Base-by-base conservation (phyloP, 2,888 invertebrate species). In the Drosophila kanekoi region DNA sequence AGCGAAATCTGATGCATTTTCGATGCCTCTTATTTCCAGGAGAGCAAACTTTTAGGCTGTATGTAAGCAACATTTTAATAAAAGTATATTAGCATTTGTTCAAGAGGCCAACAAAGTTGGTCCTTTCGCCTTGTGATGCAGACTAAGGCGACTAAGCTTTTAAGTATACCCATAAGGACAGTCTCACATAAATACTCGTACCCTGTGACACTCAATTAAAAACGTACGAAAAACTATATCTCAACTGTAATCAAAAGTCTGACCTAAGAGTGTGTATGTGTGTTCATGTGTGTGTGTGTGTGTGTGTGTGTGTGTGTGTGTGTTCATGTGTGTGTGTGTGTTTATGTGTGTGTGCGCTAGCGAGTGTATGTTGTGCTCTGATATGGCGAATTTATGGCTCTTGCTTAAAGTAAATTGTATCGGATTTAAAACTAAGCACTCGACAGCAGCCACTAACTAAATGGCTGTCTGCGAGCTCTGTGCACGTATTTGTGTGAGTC, bases 361-460 rank as follows among this genome's bases (percentile, higher is more conserved):
- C 32, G 52, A 35, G 40, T 53, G 28, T 60, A 51, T 44, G 62
- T 16, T 23, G 44, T 28, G 45, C 33, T 52, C 40, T 41, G 80
- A 70, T 73, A 70, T 59, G 48, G 45, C 33, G 51, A 81, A 76
- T 81, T 72, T 85, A 82, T 79, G 73, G 54, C 32, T 48, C 38
- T 65, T 56, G 71, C 77, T 86, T 86, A 63, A 83, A 82, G 65
- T 77, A 79, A 79, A 86, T 86, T 82, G 83, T 79, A 71, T 72
- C 66, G 75, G 81, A 80, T 63, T 81, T 81, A 78, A 75, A 64
- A 72, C 75, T 72, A 68, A 68, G 87, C 77, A 67, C 83, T 77
- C 68, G 28, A 57, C 62, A 64, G 58, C 66, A 73, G 63, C 62
- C 80, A 86, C 83, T 60, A 72, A 81, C 87, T 77, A 83, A 81